Evolutionary conservation across 2,113 vertebrate species (phyloP).

Genomic region (Aphelocoma coerulescens): DNA sequence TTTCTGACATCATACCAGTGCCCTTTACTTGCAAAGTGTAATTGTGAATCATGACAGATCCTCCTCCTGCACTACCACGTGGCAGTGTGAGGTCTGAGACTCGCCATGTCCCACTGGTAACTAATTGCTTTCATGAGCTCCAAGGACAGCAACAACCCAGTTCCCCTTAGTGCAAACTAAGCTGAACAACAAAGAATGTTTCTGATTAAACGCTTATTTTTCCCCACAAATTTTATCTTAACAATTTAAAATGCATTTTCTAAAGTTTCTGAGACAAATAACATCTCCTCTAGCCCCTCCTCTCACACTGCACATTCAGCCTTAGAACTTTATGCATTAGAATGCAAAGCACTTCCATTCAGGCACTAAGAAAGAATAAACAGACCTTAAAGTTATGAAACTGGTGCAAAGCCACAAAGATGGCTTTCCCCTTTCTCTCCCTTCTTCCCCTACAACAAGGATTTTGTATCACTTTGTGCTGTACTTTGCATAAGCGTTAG

Average conservation of each 20-base stretch:
- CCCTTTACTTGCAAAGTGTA: background rate
- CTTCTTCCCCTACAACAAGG: background rate
- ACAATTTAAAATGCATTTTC: background rate
- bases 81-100: background rate
- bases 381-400: background rate
- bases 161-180: background rate
- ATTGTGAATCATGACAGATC: background rate
- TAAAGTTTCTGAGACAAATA: background rate
- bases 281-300: background rate
- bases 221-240: background rate
- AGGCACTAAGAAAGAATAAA: background rate
- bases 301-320: background rate
- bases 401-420: background rate
- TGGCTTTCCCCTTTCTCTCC: background rate
- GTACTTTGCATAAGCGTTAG: background rate
- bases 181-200: background rate
- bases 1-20: background rate
- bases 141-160: background rate
- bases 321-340: background rate
- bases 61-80: background rate
- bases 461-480: background rate
- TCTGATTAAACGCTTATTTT: background rate
- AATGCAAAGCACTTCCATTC: slow-evolving; percentile 10
- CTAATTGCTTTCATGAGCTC: background rate
- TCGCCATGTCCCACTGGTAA: background rate